These are phyloP conservation scores for Diadegma fenestrale DNA, from an alignment of 2,888 invertebrate genomes.

Conservation along the genomic window DNA sequence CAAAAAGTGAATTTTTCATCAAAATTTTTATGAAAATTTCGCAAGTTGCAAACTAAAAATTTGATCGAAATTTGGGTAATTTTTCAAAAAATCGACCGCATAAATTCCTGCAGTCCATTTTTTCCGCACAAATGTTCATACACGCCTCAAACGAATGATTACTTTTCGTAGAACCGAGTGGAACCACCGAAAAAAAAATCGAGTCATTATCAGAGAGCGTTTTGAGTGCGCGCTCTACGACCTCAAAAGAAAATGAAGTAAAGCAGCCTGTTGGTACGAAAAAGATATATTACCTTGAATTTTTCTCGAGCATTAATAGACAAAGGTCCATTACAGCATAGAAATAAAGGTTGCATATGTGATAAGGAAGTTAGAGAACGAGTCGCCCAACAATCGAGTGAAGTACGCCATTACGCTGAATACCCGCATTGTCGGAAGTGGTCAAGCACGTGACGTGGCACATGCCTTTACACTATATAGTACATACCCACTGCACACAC, in stretches of 20 bases:
- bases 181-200: neutral
- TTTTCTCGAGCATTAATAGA: constrained; percentile 1
- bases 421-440: constrained; percentile 61
- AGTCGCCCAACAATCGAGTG: constrained; percentile 56
- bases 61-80: too few relatives aligned
- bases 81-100: too few relatives aligned
- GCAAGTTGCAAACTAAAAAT: too few relatives aligned
- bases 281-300: constrained; percentile 30
- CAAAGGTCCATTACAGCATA: neutral
- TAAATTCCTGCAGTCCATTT: too few relatives aligned
- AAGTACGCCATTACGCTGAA: constrained; percentile 63
- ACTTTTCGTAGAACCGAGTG: neutral
- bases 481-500: constrained; percentile 8
- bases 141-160: neutral
- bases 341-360: constrained; percentile 49
- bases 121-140: too few relatives aligned
- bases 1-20: too few relatives aligned
- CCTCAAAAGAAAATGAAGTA: neutral
- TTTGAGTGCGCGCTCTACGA: neutral
- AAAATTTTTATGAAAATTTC: too few relatives aligned
- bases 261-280: neutral
- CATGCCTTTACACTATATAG: constrained; percentile 23
- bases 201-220: neutral
- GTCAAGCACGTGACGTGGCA: constrained; percentile 46
- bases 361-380: constrained; percentile 63